Conservation (phyloP, 2,888 invertebrate genomes). For the Microplitis manilae region DNA sequence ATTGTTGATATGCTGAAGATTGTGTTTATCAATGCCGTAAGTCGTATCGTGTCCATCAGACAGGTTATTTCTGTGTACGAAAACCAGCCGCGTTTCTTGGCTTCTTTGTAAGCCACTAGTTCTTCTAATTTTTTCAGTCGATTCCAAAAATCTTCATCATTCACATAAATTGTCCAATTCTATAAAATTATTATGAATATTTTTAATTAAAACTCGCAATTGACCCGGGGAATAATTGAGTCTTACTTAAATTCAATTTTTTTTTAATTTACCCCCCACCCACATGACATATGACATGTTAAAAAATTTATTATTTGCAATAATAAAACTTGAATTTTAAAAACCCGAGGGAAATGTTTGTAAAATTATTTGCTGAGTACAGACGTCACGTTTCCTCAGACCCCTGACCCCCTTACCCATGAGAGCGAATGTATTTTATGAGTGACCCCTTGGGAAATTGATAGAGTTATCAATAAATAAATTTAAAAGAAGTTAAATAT, state of each 20-base stretch:
- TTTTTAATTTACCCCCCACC: too few relatives aligned
- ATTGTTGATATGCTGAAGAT: conserved; percentile 75
- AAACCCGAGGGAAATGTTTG: too few relatives aligned
- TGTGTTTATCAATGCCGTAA: conserved; percentile 73
- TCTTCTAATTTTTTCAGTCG: conserved; percentile 81
- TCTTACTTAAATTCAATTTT: too few relatives aligned
- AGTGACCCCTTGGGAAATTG: neutral
- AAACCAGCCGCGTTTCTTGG: conserved; percentile 82
- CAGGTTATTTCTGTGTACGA: conserved; percentile 85
- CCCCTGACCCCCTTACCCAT: too few relatives aligned
- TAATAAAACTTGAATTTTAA: too few relatives aligned
- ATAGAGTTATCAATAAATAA: neutral
- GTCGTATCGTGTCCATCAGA: conserved; percentile 72
- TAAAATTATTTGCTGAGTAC: too few relatives aligned
- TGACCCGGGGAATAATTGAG: too few relatives aligned
- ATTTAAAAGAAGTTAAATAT: neutral
- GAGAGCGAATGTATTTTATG: too few relatives aligned
- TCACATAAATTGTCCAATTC: conserved; percentile 92
- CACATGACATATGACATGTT: too few relatives aligned
- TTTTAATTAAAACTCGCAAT: conserved; percentile 12
- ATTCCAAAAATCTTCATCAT: conserved; percentile 82
- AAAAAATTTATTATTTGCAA: too few relatives aligned
- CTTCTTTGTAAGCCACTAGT: conserved; percentile 82
- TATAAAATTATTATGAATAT: conserved; percentile 66
- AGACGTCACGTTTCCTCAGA: too few relatives aligned